Evolutionary conservation across 2,113 vertebrate genomes (phyloP).

Genomic region (Archilochus colubris): DNA sequence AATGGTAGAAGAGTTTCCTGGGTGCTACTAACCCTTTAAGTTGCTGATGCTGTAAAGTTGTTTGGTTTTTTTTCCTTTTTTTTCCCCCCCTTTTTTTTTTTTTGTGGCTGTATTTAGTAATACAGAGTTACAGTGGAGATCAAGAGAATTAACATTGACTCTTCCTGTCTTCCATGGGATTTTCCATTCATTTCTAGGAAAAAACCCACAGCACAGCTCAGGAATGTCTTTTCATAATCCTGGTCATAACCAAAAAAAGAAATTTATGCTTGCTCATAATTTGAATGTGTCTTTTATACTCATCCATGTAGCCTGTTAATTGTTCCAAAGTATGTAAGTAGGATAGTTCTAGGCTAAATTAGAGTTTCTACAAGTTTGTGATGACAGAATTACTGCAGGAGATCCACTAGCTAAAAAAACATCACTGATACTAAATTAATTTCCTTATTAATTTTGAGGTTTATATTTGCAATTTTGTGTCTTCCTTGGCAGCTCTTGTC

Average conservation of each 20-base stretch:
- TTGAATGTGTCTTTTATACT: background rate
- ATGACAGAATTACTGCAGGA: background rate
- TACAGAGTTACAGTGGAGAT: background rate
- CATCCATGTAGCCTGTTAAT: background rate
- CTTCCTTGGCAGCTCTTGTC: slow-evolving; percentile 12
- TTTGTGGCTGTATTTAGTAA: background rate
- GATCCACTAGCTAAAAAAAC: background rate
- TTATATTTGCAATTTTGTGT: background rate
- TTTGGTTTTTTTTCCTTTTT: background rate
- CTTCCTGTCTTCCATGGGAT: background rate
- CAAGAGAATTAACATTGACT: background rate
- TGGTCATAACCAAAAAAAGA: background rate
- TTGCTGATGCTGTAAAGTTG: background rate
- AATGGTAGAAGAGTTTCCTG: slow-evolving; percentile 5
- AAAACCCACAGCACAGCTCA: background rate
- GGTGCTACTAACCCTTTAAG: slow-evolving; percentile 12
- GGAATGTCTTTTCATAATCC: background rate
- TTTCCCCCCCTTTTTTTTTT: background rate
- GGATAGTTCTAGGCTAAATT: background rate
- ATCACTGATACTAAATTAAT: background rate
- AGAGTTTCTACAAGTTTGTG: background rate
- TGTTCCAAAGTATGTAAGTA: background rate
- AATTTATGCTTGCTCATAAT: background rate
- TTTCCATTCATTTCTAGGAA: background rate
- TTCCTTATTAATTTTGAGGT: background rate